A percentile compares a stretch with the other conserved stretches of the same genome.
Evolutionary conservation across 2,888 invertebrate genomes (phyloP).

Genomic region (Anorthoa munda): DNA sequence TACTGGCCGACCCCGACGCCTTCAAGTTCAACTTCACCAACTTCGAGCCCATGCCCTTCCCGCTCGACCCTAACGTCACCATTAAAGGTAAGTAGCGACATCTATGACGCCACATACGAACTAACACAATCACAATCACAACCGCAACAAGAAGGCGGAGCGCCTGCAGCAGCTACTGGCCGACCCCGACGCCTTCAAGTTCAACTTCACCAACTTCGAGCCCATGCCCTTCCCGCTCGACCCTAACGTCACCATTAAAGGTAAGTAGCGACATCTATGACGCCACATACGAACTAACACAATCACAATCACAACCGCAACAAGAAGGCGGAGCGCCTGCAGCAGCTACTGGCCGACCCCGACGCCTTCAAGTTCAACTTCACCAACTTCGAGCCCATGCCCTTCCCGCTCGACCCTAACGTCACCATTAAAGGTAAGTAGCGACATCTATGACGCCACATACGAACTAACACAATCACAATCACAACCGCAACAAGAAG

Average conservation of each 20-base stretch:
- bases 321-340: constrained; percentile 97
- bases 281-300: too few relatives aligned
- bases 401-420: constrained; percentile 98
- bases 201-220: constrained; percentile 97
- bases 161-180: constrained; percentile 95
- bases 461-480: too few relatives aligned
- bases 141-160: constrained; percentile 97
- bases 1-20: constrained; percentile 95
- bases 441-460: too few relatives aligned
- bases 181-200: constrained; percentile 95
- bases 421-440: too few relatives aligned
- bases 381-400: constrained; percentile 97
- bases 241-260: constrained; percentile 96
- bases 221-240: constrained; percentile 98
- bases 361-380: constrained; percentile 97
- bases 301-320: too few relatives aligned
- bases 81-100: too few relatives aligned
- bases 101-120: too few relatives aligned
- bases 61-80: constrained; percentile 97
- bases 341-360: constrained; percentile 95
- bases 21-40: constrained; percentile 96
- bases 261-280: too few relatives aligned
- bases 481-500: too few relatives aligned
- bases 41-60: constrained; percentile 98
- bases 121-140: too few relatives aligned